Percentiles rank a stretch among this genome's conserved stretches.
Evolutionary conservation across 2,113 vertebrate genomes (phyloP).

Genomic region (Microtus pennsylvanicus): DNA sequence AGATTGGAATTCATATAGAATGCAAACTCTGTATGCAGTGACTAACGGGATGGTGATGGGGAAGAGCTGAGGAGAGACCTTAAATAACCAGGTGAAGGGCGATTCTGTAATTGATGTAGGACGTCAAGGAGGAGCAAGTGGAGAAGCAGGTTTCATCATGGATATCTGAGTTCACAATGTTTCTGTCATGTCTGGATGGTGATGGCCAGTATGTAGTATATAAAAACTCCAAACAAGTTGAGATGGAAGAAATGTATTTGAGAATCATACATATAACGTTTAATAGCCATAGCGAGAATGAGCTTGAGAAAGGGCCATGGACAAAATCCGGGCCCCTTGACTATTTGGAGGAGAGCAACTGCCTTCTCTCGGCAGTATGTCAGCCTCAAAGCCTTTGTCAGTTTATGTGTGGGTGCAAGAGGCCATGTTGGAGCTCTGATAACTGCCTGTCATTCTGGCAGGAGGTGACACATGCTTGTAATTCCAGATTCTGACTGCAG

Average conservation of each 20-base stretch:
- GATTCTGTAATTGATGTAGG: background rate
- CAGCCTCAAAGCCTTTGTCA: background rate
- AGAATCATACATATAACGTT: background rate
- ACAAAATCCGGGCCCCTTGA: constrained; percentile 10
- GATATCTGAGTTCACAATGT: background rate
- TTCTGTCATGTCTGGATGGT: background rate
- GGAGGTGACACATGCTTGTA: background rate
- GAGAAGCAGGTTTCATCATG: constrained; percentile 42
- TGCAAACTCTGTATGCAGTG: background rate
- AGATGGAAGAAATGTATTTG: background rate
- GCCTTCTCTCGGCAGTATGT: background rate
- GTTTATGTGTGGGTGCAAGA: background rate
- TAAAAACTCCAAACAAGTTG: constrained; percentile 41
- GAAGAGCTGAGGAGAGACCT: background rate
- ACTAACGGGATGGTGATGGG: background rate
- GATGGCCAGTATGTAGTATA: background rate
- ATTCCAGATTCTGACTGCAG: background rate
- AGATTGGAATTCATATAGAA: background rate
- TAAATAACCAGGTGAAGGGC: background rate
- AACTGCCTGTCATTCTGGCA: constrained; percentile 36
- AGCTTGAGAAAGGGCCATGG: background rate
- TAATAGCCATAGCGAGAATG: background rate
- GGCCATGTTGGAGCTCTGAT: constrained; percentile 25
- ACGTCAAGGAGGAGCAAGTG: constrained; percentile 16
- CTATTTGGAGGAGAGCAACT: background rate